Conservation (phyloP, 64 coral and sea anemone genomes). For the Acropora yongei region DNA sequence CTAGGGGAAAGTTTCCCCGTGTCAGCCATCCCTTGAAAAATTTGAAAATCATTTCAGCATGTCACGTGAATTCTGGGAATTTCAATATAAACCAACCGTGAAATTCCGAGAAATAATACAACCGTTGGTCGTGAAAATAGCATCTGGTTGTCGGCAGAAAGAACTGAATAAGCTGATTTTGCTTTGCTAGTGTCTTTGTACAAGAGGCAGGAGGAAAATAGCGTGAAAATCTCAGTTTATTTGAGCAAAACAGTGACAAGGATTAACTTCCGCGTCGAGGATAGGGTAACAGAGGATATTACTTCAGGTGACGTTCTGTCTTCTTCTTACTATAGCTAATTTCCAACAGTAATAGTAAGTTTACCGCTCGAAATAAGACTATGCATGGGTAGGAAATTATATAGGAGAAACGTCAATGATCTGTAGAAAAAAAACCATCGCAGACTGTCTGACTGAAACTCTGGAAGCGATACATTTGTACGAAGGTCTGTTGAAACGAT, state of each 20-base stretch:
- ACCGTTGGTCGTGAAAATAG: neutral
- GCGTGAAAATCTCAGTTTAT: neutral
- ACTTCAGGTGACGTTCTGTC: neutral
- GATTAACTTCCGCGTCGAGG: neutral
- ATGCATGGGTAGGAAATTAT: neutral
- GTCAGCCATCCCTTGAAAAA: neutral
- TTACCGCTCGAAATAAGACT: neutral
- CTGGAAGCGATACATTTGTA: neutral
- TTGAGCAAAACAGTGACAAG: neutral
- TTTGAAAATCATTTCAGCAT: neutral
- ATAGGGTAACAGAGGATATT: neutral
- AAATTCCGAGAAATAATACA: conserved; percentile 19
- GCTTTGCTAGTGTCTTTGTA: neutral
- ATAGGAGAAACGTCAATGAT: neutral
- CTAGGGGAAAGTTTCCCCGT: neutral
- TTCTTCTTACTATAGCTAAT: neutral
- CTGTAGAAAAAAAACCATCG: neutral
- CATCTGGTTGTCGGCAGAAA: neutral
- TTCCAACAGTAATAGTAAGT: neutral
- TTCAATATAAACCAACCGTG: too few relatives aligned
- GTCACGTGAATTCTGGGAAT: conserved; percentile 44
- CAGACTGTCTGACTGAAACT: neutral
- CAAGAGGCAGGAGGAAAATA: too few relatives aligned
- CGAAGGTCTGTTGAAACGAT: too few relatives aligned
- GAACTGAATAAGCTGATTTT: neutral